These are phyloP conservation scores for Bradypus variegatus DNA, from an alignment of 2,797 vertebrate species.

Conservation along the genomic window DNA sequence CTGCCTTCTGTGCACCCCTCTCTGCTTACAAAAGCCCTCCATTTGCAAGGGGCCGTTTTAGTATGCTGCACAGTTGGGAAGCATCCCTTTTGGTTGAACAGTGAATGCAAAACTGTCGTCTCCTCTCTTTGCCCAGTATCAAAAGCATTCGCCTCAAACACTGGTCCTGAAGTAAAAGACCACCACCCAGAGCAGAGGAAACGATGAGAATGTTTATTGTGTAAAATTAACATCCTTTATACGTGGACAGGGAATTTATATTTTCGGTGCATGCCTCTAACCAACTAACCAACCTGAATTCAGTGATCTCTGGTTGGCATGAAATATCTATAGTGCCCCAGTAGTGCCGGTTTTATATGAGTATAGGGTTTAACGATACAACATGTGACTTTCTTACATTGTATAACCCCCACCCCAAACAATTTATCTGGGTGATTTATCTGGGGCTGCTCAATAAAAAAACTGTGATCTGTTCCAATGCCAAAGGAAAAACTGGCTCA, in stretches of 20 bases:
- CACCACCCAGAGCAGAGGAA: background rate
- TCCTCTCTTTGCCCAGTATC: background rate
- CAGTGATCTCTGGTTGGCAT: background rate
- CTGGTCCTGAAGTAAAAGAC: slow-evolving; percentile 14
- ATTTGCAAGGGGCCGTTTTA: background rate
- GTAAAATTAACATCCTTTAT: background rate
- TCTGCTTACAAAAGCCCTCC: background rate
- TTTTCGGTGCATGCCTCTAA: background rate
- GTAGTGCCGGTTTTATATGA: fast-evolving
- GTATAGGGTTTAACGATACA: background rate
- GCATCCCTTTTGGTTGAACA: background rate
- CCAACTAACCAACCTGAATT: background rate
- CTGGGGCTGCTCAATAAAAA: background rate
- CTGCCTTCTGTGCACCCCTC: background rate
- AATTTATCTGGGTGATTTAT: background rate
- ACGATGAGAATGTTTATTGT: background rate
- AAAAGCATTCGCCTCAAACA: background rate
- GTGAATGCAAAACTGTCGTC: background rate
- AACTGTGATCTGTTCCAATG: background rate
- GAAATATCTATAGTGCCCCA: background rate
- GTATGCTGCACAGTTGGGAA: background rate
- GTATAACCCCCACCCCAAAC: background rate
- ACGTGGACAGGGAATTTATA: background rate
- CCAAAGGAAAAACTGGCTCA: background rate
- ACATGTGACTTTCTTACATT: background rate